Evolutionary conservation across 2,113 vertebrate genomes (phyloP), one percentile per base, ranked within the genome.

Genomic region (Leptosomus discolor): DNA sequence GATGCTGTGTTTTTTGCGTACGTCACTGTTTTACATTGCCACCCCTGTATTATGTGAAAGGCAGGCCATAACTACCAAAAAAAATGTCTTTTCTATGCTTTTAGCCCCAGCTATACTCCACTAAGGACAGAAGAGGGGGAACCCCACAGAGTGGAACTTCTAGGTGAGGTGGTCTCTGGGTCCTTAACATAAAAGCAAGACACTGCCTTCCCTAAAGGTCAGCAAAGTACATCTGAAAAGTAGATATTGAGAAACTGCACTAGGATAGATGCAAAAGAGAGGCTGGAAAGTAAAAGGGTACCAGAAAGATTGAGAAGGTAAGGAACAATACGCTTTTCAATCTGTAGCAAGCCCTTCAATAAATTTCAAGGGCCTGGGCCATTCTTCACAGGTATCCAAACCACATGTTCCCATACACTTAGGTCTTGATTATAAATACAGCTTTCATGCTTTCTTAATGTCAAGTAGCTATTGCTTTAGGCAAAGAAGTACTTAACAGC

Each of bases 391-490:
- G 2, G 1, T 39, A 83, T 29, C 54, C n/a, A 81, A 85, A 76
- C 43, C 30, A 68, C n/a, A 64, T 8, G 6, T 18, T 71, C 61
- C 29, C 4, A 1, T 9, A 22, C 12, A 22, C 65, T 75, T 64
- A 53, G 19, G 23, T 92, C 57, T 73, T 90, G 88, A 92, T 94
- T 85, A 88, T 83, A 91, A 94, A 92, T 61, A 80, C 4, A 76
- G 60, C 76, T 77, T 80, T 18, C 63, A 84, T 37, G 37, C 54
- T 68, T 63, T 43, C 67, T 36, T 94, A 74, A 80, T 86, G 75
- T 92, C 2, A 0, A 92, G 70, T 90, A 85, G 75, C 75, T 94
- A 13, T 91, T 86, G 50, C 79, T 94, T 86, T 73, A 74, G 54
- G 76, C 75, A 88, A 92, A 88, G 78, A 73, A 90, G 48, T 73